These are phyloP conservation scores for Catostomus latipinnis DNA, from an alignment of 2,797 vertebrate genomes.

Conservation along the genomic window DNA sequence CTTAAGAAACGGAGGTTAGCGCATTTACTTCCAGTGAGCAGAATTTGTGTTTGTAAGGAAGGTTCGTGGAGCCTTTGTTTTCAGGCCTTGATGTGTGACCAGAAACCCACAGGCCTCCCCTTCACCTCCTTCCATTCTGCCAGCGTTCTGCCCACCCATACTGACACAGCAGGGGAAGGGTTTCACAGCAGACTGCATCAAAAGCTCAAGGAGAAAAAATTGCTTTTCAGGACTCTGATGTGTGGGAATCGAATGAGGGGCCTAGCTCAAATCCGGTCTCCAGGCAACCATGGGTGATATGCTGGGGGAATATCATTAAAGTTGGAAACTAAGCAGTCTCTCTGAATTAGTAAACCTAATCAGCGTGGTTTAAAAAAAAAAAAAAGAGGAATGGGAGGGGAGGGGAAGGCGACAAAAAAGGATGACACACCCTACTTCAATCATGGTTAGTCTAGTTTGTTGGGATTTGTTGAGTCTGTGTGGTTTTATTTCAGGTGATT, in stretches of 20 bases:
- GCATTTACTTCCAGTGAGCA: conserved; percentile 87
- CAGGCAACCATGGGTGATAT: conserved; percentile 97
- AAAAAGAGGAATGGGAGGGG: conserved; percentile 13
- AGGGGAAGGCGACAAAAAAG: conserved; percentile 17
- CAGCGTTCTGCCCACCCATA: conserved; percentile 96
- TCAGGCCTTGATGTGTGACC: conserved; percentile 99
- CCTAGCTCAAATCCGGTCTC: conserved; percentile 99
- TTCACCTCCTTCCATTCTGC: conserved; percentile 86
- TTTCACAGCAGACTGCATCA: conserved; percentile 98
- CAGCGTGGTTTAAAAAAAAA: conserved; percentile 61
- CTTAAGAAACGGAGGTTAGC: conserved; percentile 64
- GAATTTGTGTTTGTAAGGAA: conserved; percentile 91
- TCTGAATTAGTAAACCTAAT: conserved; percentile 91
- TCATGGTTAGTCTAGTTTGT: conserved; percentile 11
- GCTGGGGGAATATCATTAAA: conserved; percentile 98
- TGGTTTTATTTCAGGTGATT: conserved; percentile 16
- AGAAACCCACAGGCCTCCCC: conserved; percentile 85
- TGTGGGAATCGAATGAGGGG: conserved; percentile 99
- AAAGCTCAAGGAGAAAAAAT: conserved; percentile 95
- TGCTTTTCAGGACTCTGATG: conserved; percentile 97
- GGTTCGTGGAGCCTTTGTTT: conserved; percentile 93
- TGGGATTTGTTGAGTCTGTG: not conserved
- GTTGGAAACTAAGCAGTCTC: conserved; percentile 90
- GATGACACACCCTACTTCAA: conserved; percentile 40
- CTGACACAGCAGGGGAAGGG: conserved; percentile 94